Base-by-base conservation (phyloP, 2,797 vertebrate species). In the Chelmon rostratus region DNA sequence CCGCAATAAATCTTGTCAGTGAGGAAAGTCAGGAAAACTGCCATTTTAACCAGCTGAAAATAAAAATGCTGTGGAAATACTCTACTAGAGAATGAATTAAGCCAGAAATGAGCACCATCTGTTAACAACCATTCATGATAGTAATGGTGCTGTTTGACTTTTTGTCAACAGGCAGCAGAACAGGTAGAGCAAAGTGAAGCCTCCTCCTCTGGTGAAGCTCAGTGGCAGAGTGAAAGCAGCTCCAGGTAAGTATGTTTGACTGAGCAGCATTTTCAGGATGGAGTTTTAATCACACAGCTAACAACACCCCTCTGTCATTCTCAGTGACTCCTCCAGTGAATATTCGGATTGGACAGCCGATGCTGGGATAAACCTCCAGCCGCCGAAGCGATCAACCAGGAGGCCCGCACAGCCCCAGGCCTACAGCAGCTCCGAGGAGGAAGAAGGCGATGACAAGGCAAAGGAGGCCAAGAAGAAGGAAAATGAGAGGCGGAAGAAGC, bases 271-370 rank as follows among this genome's bases (percentile, higher is more conserved):
- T 70, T 67, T 69, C 1, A 8, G 37, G 9, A 5, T 46, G 18
- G 44, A 35, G 1, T 16, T 56, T n/a, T 0, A 3, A 25, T 63
- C 3, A 1, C 8, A 11, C 18, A 23, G 3, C 56, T 71, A 47
- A 83, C 56, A 10, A 5, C 25, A 2, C 19, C 8, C 6, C 54
- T 66, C 83, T 85, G 52, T 83, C 61, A 82, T 70, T 84, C 79
- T 0, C 86, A 99, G 98, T 47, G 97, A 97, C 90, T 97, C 97
- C 9, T 98, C 98, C 70, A 99, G 98, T 86, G 98, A 99, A 73
- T 99, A 99, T 92, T 99, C 98, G 0, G 98, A 99, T 86, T 99
- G 98, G 98, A 99, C 97, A 13, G 98, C 98, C 19, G 98, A 99
- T 78, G 98, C 98, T 2, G 98, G 98, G 16, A 99, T 99, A 90